Evolutionary conservation across 2,113 vertebrate species (phyloP), one percentile per base, ranked within the genome.

Genomic region (Lycaon pictus): DNA sequence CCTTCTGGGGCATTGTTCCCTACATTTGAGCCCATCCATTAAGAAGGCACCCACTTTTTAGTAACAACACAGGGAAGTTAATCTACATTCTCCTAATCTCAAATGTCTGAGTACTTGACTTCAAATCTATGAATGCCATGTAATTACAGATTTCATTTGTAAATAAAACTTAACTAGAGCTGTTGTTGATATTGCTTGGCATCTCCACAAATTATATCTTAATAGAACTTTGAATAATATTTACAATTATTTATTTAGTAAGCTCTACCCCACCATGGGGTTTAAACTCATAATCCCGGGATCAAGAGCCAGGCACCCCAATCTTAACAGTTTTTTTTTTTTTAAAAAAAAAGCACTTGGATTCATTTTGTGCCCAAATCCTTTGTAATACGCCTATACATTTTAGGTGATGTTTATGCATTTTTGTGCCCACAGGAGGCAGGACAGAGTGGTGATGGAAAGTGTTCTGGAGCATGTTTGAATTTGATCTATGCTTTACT

Each of bases 131-230:
- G 69, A 87, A 74, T 80, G 84, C 27, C 96, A 2, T 62, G n/a
- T 16, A 95, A 60, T 71, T 95, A 37, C 23, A 48, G 76, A 72
- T 93, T 93, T 96, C 76, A 88, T 87, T 95, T 60, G 9, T 83
- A 87, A 96, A 87, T 93, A 74, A 92, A 96, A 83, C 7, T 69
- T 62, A 93, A 93, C 22, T 51, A 84, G 37, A 72, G 20, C 60
- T 86, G 32, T 84, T 92, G n/a, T 69, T 76, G 72, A 32, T 65
- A 88, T 84, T 95, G 32, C 13, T 80, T 87, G 22, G 15, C 25
- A 96, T 9, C n/a, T 96, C 79, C 9, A 95, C 77, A 97, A 93
- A 87, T 96, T 35, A 82, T 82, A 63, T 90, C 56, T 84, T 93
- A 90, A 48, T 56, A 86, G 16, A 74, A 93, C 20, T 93, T 84